phyloP scores from a whole-genome alignment of 2,113 vertebrate genomes.

The Ciconia boyciana region DNA sequence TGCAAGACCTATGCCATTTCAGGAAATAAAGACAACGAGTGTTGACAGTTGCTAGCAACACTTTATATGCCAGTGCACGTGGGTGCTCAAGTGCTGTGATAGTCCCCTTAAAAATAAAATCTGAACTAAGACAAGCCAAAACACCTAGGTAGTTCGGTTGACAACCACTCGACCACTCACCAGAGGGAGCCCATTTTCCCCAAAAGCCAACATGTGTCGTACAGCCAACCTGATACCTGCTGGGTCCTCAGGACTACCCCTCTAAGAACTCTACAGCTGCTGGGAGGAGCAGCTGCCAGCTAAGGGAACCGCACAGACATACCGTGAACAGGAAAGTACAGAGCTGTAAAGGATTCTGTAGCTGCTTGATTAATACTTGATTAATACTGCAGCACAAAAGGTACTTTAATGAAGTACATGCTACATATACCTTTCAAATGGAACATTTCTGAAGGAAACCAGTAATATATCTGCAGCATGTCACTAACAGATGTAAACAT shows the following conservation, averaged over 20 bases:
- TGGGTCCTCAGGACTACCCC: not conserved
- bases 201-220: not conserved
- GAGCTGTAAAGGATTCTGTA: not conserved
- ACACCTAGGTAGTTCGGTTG: not conserved
- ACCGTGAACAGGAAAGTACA: not conserved
- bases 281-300: not conserved
- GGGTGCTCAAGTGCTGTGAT: not conserved
- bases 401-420: not conserved
- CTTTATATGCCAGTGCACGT: not conserved
- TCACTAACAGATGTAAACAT: not conserved
- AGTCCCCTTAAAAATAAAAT: not conserved
- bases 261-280: not conserved
- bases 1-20: not conserved
- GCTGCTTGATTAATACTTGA: not conserved
- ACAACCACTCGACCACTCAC: constrained; percentile 18
- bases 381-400: not conserved
- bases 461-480: not conserved
- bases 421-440: not conserved
- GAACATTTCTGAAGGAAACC: not conserved
- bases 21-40: not conserved
- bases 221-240: not conserved
- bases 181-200: constrained; percentile 65
- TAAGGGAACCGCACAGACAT: not conserved
- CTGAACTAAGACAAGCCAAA: not conserved
- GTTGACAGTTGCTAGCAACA: not conserved